These are phyloP conservation scores for Mythimna loreyi DNA, from an alignment of 2,888 invertebrate genomes.

Conservation along the genomic window DNA sequence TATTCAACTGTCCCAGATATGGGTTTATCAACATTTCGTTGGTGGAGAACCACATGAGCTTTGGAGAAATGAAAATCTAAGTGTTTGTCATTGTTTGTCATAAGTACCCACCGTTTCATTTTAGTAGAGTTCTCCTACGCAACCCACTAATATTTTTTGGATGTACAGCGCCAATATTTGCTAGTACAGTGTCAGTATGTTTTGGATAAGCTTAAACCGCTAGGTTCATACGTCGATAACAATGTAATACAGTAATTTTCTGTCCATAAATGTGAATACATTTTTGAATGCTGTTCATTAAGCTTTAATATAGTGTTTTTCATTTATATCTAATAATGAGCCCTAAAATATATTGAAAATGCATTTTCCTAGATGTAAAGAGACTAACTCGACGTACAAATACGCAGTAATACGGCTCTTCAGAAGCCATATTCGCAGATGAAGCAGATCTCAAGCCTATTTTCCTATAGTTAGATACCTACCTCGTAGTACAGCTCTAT, in stretches of 20 bases:
- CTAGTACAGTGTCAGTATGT: too few species aligned
- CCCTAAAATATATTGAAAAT: background rate
- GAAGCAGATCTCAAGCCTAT: conserved; percentile 16
- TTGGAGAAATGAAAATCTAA: background rate
- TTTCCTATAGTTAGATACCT: background rate
- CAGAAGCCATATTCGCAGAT: conserved; percentile 31
- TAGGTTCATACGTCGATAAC: too few species aligned
- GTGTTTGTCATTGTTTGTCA: too few species aligned
- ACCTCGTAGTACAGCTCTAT: conserved; percentile 1
- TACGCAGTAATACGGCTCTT: conserved; percentile 11
- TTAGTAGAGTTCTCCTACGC: too few species aligned
- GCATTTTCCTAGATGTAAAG: background rate
- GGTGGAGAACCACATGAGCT: background rate
- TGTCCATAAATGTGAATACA: too few species aligned
- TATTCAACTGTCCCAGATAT: conserved; percentile 51
- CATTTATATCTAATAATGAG: background rate
- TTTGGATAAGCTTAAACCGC: too few species aligned
- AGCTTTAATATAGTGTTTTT: background rate
- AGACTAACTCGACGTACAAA: conserved; percentile 2
- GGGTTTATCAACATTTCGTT: conserved; percentile 28
- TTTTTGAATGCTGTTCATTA: too few species aligned
- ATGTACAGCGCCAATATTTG: too few species aligned
- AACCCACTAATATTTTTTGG: too few species aligned
- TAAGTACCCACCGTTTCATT: too few species aligned
- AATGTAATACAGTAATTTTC: too few species aligned